phyloP scores from a whole-genome alignment of 1,140 invertebrate genomes.

The Drosophila teissieri region DNA sequence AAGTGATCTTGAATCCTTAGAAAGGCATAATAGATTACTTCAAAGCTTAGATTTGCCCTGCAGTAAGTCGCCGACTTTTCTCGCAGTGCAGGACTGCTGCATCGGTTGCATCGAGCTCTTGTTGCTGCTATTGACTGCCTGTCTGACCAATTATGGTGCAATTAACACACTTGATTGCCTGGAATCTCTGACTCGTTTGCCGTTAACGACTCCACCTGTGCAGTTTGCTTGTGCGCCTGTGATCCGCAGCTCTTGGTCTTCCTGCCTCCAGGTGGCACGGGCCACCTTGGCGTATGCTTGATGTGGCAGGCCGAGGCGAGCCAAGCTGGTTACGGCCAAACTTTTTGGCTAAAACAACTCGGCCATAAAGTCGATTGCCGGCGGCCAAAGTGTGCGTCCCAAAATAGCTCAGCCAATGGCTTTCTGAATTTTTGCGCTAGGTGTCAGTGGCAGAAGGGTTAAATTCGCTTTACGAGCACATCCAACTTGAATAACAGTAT shows the following conservation, averaged over 20 bases:
- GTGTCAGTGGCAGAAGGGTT: slow-evolving; percentile 22
- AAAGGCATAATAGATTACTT: too few relatives aligned
- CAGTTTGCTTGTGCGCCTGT: slow-evolving; percentile 12
- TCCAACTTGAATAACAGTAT: slow-evolving; percentile 30
- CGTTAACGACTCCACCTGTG: slow-evolving; percentile 26
- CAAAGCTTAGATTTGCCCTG: too few relatives aligned
- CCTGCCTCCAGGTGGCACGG: slow-evolving; percentile 1
- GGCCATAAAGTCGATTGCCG: slow-evolving; percentile 60
- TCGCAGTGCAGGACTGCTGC: slow-evolving; percentile 12
- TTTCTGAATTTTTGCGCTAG: slow-evolving; percentile 30
- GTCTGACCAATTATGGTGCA: slow-evolving; percentile 81
- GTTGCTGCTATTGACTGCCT: slow-evolving; percentile 57
- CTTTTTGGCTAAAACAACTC: slow-evolving; percentile 54
- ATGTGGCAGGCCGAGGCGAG: slow-evolving; percentile 27
- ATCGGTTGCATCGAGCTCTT: not conserved
- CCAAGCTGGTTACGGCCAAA: slow-evolving; percentile 43
- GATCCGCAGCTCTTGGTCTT: slow-evolving; percentile 36
- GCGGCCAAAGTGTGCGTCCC: slow-evolving; percentile 22
- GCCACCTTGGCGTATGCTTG: slow-evolving; percentile 36
- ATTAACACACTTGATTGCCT: slow-evolving; percentile 80
- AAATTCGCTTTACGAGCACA: slow-evolving; percentile 12
- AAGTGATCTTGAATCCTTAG: too few relatives aligned
- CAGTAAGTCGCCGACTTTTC: not conserved
- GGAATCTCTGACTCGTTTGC: slow-evolving; percentile 59
- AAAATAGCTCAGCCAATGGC: slow-evolving; percentile 44